phyloP scores from a whole-genome alignment of 2,797 vertebrate genomes.

The Mus minutoides region DNA sequence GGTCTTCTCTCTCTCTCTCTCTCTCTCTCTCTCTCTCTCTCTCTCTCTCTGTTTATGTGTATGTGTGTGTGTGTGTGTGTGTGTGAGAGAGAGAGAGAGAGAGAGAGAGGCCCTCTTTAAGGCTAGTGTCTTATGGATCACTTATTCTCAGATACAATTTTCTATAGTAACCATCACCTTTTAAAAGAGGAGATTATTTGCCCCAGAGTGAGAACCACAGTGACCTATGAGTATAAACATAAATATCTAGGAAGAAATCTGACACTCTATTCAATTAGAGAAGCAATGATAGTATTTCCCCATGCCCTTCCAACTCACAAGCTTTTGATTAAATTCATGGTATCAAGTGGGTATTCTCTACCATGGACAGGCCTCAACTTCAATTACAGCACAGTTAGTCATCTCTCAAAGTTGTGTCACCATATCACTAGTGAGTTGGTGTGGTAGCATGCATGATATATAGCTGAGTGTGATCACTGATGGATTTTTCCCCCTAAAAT shows the following conservation, averaged over 20 bases:
- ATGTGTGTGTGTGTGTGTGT: not conserved
- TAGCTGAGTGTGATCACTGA: not conserved
- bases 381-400: not conserved
- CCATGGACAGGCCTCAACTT: not conserved
- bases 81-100: too few relatives aligned
- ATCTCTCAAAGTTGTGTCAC: not conserved
- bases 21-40: not conserved
- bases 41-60: not conserved
- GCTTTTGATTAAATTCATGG: not conserved
- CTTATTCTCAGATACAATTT: not conserved
- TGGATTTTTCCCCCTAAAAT: not conserved
- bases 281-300: not conserved
- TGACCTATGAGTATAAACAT: not conserved
- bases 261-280: not conserved
- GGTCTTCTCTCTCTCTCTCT: not conserved
- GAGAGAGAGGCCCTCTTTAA: not conserved
- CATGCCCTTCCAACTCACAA: not conserved
- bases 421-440: not conserved
- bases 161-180: not conserved
- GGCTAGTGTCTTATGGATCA: not conserved
- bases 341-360: not conserved
- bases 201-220: not conserved
- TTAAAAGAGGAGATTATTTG: not conserved
- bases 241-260: not conserved
- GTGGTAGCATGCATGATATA: not conserved